phyloP scores from a whole-genome alignment of 2,888 invertebrate species.

The Parasteatoda lunata region DNA sequence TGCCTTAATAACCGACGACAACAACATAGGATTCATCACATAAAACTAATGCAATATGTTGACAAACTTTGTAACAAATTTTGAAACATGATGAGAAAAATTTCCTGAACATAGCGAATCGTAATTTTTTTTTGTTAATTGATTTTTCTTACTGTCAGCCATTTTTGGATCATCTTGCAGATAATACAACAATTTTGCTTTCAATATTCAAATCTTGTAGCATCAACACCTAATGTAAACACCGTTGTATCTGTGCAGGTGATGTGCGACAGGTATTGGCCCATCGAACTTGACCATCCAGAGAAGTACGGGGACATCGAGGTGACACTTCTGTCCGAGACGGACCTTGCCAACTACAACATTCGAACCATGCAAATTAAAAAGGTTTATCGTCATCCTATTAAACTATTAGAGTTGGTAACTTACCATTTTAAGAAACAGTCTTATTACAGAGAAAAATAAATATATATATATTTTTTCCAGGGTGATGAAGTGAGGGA shows the following conservation, averaged over 20 bases:
- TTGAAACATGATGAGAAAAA: no score
- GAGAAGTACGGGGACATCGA: conserved; percentile 94
- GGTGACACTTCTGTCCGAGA: conserved; percentile 90
- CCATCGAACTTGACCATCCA: conserved; percentile 87
- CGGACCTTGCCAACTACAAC: conserved; percentile 94
- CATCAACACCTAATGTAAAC: background rate
- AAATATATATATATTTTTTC: background rate
- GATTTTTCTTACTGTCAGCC: background rate
- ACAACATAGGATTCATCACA: no score
- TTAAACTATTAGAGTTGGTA: background rate
- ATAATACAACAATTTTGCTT: background rate
- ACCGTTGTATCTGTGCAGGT: conserved; percentile 79
- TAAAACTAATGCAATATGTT: no score
- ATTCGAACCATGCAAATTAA: conserved; percentile 91
- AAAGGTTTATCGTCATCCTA: conserved; percentile 77
- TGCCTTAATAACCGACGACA: no score
- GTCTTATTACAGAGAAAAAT: background rate
- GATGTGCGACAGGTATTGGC: conserved; percentile 99
- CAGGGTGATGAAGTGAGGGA: conserved; percentile 81
- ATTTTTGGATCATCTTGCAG: background rate
- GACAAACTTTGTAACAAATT: no score
- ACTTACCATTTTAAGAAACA: background rate
- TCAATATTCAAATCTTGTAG: background rate
- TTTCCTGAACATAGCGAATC: no score
- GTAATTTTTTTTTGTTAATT: background rate